Evolutionary conservation across 2,888 invertebrate species (phyloP), one percentile per base, ranked within the genome.

Genomic region (Mythimna lalbum): DNA sequence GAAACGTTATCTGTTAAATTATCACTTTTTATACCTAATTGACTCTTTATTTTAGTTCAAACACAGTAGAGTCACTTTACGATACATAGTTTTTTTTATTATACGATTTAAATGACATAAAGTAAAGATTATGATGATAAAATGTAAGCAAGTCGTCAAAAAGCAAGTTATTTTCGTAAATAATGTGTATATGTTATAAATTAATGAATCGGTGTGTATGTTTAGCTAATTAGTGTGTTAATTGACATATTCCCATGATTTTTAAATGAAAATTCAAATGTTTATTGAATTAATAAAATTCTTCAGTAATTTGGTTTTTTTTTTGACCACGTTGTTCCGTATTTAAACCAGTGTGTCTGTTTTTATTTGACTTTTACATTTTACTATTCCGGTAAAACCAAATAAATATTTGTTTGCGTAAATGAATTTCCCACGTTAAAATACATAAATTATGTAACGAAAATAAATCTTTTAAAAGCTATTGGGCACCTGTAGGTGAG

Each of bases 11-110:
- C 79, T 76, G 39, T 52, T 57, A 78, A 80, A 85, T 78, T 82
- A 87, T 73, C 69, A 59, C 72, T 71, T 83, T 81, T 78, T 65
- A 80, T 74, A 70, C 59, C 82, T 80, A 68, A 86, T 86, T 79
- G 69, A 81, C 73, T 78, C 71, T 82, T 83, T 73, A 78, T 78
- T 83, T 72, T n/a, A 70, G 69, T 79, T 74, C 33, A 67, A 63
- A 77, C 61, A 66, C 73, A 71, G 66, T 73, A 67, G 66, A 75
- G 49, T 77, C 56, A 71, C 39, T 80, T 76, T 75, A 84, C 69
- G 80, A 75, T 57, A 73, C 66, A 55, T 33, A 56, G 27, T 39
- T 62, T 63, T 81, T 62, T 81, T 80, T 82, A 86, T 80, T 72
- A 70, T 63, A 72, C 52, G 36, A 73, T 76, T 81, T 68, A 70